Evolutionary conservation across 2,113 vertebrate species (phyloP).

Genomic region (Apeltes quadracus): DNA sequence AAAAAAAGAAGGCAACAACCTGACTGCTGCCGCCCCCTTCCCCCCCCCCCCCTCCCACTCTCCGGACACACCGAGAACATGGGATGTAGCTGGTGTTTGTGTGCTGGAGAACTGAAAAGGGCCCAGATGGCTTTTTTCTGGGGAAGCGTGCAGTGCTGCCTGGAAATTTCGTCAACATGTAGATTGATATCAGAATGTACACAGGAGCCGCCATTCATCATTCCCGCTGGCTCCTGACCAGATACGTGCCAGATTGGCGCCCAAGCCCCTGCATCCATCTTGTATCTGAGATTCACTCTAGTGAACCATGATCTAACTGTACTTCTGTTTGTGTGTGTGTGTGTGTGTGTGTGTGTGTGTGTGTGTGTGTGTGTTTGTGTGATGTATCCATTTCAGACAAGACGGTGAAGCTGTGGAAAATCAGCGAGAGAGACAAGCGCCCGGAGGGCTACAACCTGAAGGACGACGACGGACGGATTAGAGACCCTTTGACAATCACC

Average conservation of each 20-base stretch:
- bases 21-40: constrained; percentile 46
- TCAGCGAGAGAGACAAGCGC: constrained; percentile 97
- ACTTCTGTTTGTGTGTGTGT: constrained; percentile 22
- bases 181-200: constrained; percentile 66
- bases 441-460: constrained; percentile 98
- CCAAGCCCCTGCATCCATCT: constrained; percentile 59
- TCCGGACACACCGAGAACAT: constrained; percentile 46
- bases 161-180: constrained; percentile 67
- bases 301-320: constrained; percentile 42
- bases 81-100: constrained; percentile 63
- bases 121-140: constrained; percentile 58
- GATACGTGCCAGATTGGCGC: constrained; percentile 69
- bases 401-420: constrained; percentile 99
- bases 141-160: constrained; percentile 3
- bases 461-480: constrained; percentile 94
- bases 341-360: constrained; percentile 7
- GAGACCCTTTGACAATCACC: constrained; percentile 96
- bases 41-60: not conserved
- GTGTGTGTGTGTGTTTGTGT: constrained; percentile 33
- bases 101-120: constrained; percentile 45
- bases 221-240: constrained; percentile 65
- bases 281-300: constrained; percentile 51
- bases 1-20: constrained; percentile 38
- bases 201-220: constrained; percentile 60
- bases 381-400: constrained; percentile 83